phyloP scores from a whole-genome alignment of 2,113 vertebrate genomes.

The Petromus typicus region DNA sequence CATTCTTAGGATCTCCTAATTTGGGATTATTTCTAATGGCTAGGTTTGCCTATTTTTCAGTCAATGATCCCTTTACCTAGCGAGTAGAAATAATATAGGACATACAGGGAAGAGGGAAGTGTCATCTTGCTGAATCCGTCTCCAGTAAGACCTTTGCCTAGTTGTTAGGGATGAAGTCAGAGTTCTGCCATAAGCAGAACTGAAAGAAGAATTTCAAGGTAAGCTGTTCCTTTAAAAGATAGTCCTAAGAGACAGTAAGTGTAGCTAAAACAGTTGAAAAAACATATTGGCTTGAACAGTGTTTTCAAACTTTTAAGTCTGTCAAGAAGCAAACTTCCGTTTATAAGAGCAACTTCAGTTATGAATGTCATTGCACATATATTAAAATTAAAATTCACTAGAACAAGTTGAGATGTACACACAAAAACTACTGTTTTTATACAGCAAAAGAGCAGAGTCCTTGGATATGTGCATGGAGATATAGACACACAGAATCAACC shows the following conservation, averaged over 20 bases:
- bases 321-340: not conserved
- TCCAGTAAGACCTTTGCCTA: not conserved
- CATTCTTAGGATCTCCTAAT: not conserved
- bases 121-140: not conserved
- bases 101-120: not conserved
- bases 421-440: not conserved
- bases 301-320: not conserved
- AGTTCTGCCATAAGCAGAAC: not conserved
- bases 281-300: not conserved
- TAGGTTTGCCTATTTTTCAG: not conserved
- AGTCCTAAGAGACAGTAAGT: not conserved
- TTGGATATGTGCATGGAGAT: not conserved
- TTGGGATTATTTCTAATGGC: not conserved
- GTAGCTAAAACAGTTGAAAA: not conserved
- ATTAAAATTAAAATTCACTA: not conserved
- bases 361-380: not conserved
- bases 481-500: accelerated
- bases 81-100: not conserved
- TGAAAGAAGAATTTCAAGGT: not conserved
- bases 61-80: not conserved
- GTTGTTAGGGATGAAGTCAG: not conserved
- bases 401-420: not conserved
- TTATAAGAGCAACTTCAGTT: not conserved
- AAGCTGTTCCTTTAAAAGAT: not conserved
- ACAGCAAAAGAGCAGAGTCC: not conserved